Percentiles rank a stretch among this genome's conserved stretches.
phyloP scores from a whole-genome alignment of 2,888 invertebrate species.

The Himalopsyche japonica region DNA sequence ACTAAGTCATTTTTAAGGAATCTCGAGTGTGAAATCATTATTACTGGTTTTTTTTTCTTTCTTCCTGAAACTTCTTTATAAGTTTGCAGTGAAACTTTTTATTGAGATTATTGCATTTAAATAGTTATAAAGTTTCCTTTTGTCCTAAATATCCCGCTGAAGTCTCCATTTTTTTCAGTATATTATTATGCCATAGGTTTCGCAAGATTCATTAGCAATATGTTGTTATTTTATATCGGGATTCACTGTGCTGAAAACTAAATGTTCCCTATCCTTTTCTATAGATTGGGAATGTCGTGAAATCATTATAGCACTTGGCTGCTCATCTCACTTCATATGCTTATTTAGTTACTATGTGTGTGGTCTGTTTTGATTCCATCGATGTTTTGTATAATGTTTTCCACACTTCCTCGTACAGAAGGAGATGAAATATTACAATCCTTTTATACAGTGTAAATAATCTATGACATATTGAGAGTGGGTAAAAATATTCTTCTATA shows the following conservation, averaged over 20 bases:
- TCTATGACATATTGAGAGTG: conserved; percentile 11
- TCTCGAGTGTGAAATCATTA: too few relatives aligned
- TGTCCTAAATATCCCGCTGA: too few relatives aligned
- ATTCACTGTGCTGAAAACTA: not conserved
- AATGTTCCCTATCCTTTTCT: not conserved
- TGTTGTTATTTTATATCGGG: not conserved
- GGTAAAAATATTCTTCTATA: not conserved
- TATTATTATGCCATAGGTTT: not conserved
- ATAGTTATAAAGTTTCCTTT: too few relatives aligned
- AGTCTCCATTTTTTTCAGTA: not conserved
- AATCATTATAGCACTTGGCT: conserved; percentile 17
- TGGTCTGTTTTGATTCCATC: not conserved
- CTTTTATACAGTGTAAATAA: not conserved
- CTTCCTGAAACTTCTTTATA: not conserved
- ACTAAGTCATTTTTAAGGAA: too few relatives aligned
- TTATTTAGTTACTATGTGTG: conserved; percentile 23
- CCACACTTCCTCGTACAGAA: not conserved
- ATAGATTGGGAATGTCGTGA: conserved; percentile 9
- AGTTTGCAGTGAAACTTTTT: too few relatives aligned
- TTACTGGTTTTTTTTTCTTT: not conserved
- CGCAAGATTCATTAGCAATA: not conserved
- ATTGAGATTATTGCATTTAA: too few relatives aligned
- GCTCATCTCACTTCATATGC: conserved; percentile 14
- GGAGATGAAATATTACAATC: not conserved
- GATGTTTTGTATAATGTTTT: not conserved